Evolutionary conservation across 2,797 vertebrate species (phyloP).

Genomic region (Anniella stebbinsi): DNA sequence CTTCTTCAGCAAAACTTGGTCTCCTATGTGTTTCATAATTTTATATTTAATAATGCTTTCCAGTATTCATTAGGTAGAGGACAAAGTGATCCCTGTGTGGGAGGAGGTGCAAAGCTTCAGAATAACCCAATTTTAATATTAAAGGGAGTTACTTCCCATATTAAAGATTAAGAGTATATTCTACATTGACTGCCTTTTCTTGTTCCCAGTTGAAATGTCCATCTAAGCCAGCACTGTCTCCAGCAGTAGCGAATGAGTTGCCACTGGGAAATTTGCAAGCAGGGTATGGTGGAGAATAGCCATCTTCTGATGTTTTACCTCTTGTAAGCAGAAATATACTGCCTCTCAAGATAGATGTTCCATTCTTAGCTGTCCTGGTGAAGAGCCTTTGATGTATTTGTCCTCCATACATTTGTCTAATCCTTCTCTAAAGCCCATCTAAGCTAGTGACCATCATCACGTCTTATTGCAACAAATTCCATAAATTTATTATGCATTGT

Average conservation of each 20-base stretch:
- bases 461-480: constrained; percentile 17
- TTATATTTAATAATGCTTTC: neutral
- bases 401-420: constrained; percentile 14
- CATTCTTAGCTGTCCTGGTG: constrained; percentile 6
- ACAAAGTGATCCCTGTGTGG: neutral
- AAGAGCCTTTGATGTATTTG: constrained; percentile 15
- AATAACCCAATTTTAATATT: neutral
- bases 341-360: constrained; percentile 2
- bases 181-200: neutral
- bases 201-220: neutral
- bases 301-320: neutral
- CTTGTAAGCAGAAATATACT: neutral
- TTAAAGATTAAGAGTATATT: neutral
- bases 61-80: neutral
- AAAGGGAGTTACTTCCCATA: neutral
- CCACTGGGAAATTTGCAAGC: neutral
- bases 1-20: neutral
- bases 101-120: neutral
- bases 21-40: neutral
- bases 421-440: constrained; percentile 10
- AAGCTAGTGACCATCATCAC: neutral
- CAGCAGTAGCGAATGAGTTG: neutral
- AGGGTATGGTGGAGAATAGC: neutral
- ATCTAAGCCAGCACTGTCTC: neutral
- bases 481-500: neutral